Conservation (phyloP, 2,888 invertebrate genomes). For the Alsophila aescularia region DNA sequence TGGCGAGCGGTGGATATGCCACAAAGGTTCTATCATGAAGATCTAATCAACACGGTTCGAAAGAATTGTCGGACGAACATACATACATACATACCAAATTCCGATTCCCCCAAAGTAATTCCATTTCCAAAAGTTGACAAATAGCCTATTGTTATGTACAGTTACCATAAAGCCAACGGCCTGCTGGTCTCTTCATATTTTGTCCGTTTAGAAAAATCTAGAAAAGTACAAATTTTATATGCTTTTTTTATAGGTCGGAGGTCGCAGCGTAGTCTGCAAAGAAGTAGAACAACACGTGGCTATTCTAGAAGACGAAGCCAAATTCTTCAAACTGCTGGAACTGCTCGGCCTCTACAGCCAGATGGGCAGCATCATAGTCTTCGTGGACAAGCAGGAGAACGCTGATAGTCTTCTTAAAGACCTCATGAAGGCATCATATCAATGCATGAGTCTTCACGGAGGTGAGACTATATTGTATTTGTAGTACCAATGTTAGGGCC, state of each 20-base stretch:
- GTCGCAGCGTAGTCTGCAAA: constrained; percentile 97
- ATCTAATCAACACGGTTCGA: too few species aligned
- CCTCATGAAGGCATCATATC: constrained; percentile 97
- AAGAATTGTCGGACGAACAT: too few species aligned
- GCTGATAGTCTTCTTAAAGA: constrained; percentile 97
- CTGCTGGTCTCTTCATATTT: too few species aligned
- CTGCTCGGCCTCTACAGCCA: constrained; percentile 97
- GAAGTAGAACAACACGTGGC: constrained; percentile 98
- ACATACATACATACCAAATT: too few species aligned
- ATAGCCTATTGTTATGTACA: too few species aligned
- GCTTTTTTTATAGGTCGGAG: constrained; percentile 88
- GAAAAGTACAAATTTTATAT: too few species aligned
- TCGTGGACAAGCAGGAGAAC: constrained; percentile 99
- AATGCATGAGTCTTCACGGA: constrained; percentile 98
- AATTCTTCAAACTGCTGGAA: constrained; percentile 98
- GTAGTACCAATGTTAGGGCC: background rate
- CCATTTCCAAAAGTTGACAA: too few species aligned
- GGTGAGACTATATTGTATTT: constrained; percentile 73
- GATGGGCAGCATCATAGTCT: constrained; percentile 96
- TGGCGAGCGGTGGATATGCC: too few species aligned
- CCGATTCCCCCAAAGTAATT: too few species aligned
- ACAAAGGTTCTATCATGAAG: too few species aligned
- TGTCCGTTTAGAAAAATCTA: too few species aligned
- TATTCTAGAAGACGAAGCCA: constrained; percentile 97
- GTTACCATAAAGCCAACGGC: too few species aligned